phyloP scores from a whole-genome alignment of 2,113 vertebrate genomes.

The Lepisosteus oculatus region DNA sequence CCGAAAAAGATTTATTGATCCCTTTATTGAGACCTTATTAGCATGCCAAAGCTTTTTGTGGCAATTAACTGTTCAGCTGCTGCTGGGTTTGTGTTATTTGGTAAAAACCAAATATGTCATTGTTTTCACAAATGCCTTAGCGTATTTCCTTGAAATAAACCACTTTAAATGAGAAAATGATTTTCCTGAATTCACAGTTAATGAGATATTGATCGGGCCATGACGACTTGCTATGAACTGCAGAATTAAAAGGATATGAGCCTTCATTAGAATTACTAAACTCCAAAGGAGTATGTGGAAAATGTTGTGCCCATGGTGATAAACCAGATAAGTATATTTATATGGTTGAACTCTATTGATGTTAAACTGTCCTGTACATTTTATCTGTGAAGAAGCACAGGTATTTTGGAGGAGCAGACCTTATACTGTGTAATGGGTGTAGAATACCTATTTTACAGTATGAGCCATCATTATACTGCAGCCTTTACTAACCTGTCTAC shows the following conservation, averaged over 20 bases:
- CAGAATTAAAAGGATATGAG: conserved; percentile 1
- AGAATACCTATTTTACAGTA: too few species aligned
- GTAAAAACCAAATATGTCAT: conserved; percentile 5
- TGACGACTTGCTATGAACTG: conserved; percentile 12
- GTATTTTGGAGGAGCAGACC: too few species aligned
- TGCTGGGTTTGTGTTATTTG: not conserved
- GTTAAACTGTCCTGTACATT: not conserved
- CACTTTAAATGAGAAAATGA: not conserved
- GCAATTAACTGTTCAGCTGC: not conserved
- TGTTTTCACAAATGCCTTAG: not conserved
- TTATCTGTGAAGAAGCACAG: too few species aligned
- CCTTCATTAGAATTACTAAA: not conserved
- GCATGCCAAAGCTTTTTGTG: not conserved
- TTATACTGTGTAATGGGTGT: too few species aligned
- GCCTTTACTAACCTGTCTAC: too few species aligned
- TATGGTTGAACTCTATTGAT: not conserved
- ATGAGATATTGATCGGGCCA: conserved; percentile 19
- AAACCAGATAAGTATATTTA: not conserved
- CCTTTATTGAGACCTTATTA: conserved; percentile 10
- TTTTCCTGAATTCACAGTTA: conserved; percentile 11
- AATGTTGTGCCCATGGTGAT: not conserved
- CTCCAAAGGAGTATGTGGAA: not conserved
- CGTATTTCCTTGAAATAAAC: not conserved
- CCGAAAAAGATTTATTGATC: conserved; percentile 14
- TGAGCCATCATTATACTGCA: too few species aligned